phyloP scores from a whole-genome alignment of 2,888 invertebrate genomes.

The Oscheius myriophilus region DNA sequence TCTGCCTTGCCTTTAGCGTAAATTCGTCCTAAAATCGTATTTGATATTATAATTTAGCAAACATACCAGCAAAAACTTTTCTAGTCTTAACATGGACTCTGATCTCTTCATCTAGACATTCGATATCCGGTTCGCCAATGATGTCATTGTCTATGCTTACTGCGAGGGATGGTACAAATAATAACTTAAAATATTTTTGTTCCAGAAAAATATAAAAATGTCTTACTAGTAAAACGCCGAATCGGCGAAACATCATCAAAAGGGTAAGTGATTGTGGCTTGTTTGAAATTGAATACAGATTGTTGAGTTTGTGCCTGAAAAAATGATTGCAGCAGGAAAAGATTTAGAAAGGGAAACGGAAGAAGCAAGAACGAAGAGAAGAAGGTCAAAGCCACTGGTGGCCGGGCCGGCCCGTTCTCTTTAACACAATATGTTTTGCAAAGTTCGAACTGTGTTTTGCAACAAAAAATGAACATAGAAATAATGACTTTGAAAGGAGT shows the following conservation, averaged over 20 bases:
- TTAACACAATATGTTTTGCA: too few species aligned
- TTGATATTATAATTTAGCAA: background rate
- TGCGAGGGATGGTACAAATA: slow-evolving; percentile 11
- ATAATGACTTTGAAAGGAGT: too few species aligned
- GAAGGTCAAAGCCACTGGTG: too few species aligned
- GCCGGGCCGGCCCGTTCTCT: too few species aligned
- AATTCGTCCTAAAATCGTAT: slow-evolving; percentile 61
- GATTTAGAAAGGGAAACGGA: too few species aligned
- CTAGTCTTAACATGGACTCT: slow-evolving; percentile 68
- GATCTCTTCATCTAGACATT: slow-evolving; percentile 70
- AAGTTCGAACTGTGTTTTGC: too few species aligned
- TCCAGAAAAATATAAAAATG: background rate
- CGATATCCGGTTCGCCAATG: slow-evolving; percentile 70
- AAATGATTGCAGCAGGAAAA: too few species aligned
- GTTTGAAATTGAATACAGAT: background rate
- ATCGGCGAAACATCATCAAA: slow-evolving; percentile 25
- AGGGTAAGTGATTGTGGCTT: background rate
- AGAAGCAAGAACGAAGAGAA: too few species aligned
- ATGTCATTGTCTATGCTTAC: slow-evolving; percentile 69
- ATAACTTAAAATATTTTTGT: background rate
- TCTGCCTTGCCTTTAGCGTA: slow-evolving; percentile 70
- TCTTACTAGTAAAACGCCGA: slow-evolving; percentile 23
- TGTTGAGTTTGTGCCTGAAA: too few species aligned
- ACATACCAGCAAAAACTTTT: slow-evolving; percentile 64
- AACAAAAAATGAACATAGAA: too few species aligned